Conservation (phyloP, 2,797 vertebrate genomes). For the Valencia hispanica region DNA sequence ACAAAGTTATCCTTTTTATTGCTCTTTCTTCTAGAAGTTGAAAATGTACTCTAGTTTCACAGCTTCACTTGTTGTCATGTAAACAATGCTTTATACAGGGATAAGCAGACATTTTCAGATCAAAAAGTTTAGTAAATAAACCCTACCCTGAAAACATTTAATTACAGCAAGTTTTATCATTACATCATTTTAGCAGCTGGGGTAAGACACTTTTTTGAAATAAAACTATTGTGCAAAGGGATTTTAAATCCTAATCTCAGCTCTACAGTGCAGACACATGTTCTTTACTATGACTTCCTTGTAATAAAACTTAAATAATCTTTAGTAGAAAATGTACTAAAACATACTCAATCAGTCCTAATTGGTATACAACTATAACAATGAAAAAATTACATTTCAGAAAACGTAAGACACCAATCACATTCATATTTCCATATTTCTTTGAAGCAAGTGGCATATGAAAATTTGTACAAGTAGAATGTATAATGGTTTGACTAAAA, state of each 20-base stretch:
- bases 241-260: neutral
- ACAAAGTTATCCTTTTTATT: too few relatives aligned
- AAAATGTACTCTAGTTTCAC: too few relatives aligned
- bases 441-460: neutral
- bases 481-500: neutral
- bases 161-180: neutral
- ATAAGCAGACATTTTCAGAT: neutral
- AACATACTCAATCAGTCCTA: neutral
- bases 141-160: neutral
- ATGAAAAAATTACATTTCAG: neutral
- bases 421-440: neutral
- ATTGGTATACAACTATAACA: neutral
- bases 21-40: too few relatives aligned
- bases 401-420: too few relatives aligned
- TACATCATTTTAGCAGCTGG: neutral
- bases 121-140: neutral
- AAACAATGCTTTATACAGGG: neutral
- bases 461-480: neutral
- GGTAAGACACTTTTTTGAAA: neutral
- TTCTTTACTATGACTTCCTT: neutral
- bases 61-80: too few relatives aligned
- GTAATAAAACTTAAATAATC: too few relatives aligned
- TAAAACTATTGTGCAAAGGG: neutral
- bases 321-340: too few relatives aligned
- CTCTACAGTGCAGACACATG: neutral